Percentiles rank a stretch among this genome's conserved stretches.
Conservation (phyloP, 2,888 invertebrate genomes). For the Sinhomidia bicolor region DNA sequence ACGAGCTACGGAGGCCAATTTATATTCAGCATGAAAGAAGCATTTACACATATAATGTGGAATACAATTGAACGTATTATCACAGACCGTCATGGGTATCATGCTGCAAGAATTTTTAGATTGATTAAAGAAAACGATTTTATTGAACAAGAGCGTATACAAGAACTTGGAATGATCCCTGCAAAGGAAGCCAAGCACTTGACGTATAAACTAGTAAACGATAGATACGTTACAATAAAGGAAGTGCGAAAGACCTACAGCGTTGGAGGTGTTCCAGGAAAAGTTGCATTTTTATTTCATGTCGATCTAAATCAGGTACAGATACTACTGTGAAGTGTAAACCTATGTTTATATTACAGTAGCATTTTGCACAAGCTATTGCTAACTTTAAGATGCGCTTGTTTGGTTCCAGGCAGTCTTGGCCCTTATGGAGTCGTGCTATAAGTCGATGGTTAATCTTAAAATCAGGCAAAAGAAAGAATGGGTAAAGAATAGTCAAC, state of each 20-base stretch:
- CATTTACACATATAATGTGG: conserved; percentile 88
- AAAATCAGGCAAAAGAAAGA: conserved; percentile 87
- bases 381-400: neutral
- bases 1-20: conserved; percentile 93
- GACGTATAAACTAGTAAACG: conserved; percentile 92
- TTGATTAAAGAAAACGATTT: conserved; percentile 90
- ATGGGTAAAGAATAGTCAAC: conserved; percentile 87
- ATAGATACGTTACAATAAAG: conserved; percentile 87
- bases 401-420: conserved; percentile 83
- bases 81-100: conserved; percentile 92
- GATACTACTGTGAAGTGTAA: neutral
- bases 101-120: conserved; percentile 93
- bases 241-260: conserved; percentile 88
- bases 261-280: conserved; percentile 89
- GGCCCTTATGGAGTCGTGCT: conserved; percentile 87
- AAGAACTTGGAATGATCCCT: conserved; percentile 95
- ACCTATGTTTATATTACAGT: neutral
- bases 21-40: conserved; percentile 87
- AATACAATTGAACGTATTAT: conserved; percentile 90
- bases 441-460: conserved; percentile 87
- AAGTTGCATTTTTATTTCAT: conserved; percentile 90
- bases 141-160: conserved; percentile 95
- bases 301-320: conserved; percentile 86
- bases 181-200: conserved; percentile 95
- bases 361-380: neutral